Evolutionary conservation across 2,888 invertebrate genomes (phyloP).

Genomic region (Dicyrtoma fusca): DNA sequence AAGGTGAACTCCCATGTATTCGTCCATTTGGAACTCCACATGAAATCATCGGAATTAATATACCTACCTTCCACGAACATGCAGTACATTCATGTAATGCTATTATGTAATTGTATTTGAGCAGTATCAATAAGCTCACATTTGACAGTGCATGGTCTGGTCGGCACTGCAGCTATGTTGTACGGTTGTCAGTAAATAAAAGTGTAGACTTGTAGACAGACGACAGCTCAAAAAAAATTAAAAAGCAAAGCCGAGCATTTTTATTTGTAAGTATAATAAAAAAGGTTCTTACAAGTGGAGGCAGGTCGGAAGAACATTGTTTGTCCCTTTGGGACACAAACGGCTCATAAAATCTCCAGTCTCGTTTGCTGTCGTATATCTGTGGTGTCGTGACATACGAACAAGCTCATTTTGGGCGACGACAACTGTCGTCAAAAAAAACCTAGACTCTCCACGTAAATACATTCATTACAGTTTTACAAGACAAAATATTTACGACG

Average conservation of each 20-base stretch:
- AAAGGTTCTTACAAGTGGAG: neutral
- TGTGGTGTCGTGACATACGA: slow-evolving; percentile 5
- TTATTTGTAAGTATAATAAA: neutral
- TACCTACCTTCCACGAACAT: neutral
- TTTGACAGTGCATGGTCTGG: neutral
- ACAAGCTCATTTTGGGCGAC: slow-evolving; percentile 17
- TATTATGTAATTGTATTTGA: no score
- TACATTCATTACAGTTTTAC: neutral
- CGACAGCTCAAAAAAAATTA: no score
- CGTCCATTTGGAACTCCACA: no score
- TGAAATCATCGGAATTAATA: no score
- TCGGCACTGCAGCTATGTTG: neutral
- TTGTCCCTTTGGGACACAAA: slow-evolving; percentile 30
- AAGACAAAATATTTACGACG: neutral
- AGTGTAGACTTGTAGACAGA: no score
- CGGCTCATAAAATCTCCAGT: slow-evolving; percentile 20
- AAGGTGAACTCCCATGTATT: no score
- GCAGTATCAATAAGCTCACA: no score
- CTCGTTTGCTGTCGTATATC: slow-evolving; percentile 11
- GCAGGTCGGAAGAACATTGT: slow-evolving; percentile 26
- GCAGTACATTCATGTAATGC: neutral
- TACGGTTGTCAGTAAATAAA: no score
- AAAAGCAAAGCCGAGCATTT: no score
- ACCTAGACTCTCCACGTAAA: neutral
- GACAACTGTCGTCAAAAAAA: slow-evolving; percentile 30